Conservation (phyloP, 2,888 invertebrate genomes). For the Lordiphosa andalusiaca region DNA sequence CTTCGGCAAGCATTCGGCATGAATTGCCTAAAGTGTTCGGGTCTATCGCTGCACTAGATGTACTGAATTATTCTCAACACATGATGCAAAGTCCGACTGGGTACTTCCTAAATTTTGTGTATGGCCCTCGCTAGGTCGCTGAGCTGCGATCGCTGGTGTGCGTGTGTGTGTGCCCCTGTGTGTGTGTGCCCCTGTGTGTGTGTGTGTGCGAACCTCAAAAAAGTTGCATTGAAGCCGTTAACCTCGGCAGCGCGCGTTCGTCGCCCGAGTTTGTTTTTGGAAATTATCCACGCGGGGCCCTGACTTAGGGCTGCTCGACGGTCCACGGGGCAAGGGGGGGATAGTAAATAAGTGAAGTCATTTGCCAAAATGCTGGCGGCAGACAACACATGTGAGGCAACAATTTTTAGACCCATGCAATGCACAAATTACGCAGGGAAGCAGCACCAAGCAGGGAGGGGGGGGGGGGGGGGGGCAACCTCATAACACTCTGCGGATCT, state of each 20-base stretch:
- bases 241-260: slow-evolving; percentile 76
- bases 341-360: slow-evolving; percentile 72
- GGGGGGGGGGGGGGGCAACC: too few relatives aligned
- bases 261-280: slow-evolving; percentile 69
- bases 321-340: neutral
- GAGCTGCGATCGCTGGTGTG: slow-evolving; percentile 37
- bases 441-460: too few relatives aligned
- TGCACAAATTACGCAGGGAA: slow-evolving; percentile 1
- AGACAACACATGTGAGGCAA: slow-evolving; percentile 51
- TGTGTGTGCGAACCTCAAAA: slow-evolving; percentile 62
- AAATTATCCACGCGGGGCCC: slow-evolving; percentile 54
- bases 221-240: slow-evolving; percentile 79
- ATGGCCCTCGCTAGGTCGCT: slow-evolving; percentile 59
- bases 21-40: too few relatives aligned
- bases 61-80: too few relatives aligned
- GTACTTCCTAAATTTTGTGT: slow-evolving; percentile 65
- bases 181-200: slow-evolving; percentile 4
- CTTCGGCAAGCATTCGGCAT: too few relatives aligned
- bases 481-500: too few relatives aligned
- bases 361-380: slow-evolving; percentile 71
- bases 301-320: slow-evolving; percentile 23
- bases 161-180: neutral
- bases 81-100: too few relatives aligned
- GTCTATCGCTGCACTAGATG: too few relatives aligned
- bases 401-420: slow-evolving; percentile 20